phyloP scores from a whole-genome alignment of 2,888 invertebrate genomes.

The Ophioninae sp. region DNA sequence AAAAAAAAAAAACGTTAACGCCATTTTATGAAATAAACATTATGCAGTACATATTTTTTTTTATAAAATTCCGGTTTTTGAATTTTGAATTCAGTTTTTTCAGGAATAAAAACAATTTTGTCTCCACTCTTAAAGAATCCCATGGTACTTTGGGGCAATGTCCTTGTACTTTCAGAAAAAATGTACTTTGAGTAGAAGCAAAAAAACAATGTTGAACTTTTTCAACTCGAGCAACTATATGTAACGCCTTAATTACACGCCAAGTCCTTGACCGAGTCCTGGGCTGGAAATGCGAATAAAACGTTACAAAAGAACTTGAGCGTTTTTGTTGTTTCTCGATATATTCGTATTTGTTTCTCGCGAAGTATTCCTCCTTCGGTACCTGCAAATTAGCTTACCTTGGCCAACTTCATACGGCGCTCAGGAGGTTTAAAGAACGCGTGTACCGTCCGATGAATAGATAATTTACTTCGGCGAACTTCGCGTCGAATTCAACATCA shows the following conservation, averaged over 20 bases:
- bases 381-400: conserved; percentile 13
- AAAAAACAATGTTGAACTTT: no score
- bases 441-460: conserved; percentile 8
- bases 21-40: no score
- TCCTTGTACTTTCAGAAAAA: no score
- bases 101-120: no score
- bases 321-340: not conserved
- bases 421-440: conserved; percentile 1
- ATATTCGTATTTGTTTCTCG: not conserved
- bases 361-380: not conserved
- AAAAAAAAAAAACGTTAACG: no score
- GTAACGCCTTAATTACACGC: not conserved
- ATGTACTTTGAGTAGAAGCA: no score
- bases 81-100: no score
- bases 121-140: no score
- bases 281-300: not conserved
- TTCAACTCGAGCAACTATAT: no score
- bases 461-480: conserved; percentile 16
- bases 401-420: conserved; percentile 17
- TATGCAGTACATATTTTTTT: no score
- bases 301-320: not conserved
- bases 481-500: not conserved
- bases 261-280: not conserved
- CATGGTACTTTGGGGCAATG: no score
- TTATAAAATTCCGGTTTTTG: no score